Conservation (phyloP, 1,140 invertebrate genomes). For the Pemphigus obesinymphae region DNA sequence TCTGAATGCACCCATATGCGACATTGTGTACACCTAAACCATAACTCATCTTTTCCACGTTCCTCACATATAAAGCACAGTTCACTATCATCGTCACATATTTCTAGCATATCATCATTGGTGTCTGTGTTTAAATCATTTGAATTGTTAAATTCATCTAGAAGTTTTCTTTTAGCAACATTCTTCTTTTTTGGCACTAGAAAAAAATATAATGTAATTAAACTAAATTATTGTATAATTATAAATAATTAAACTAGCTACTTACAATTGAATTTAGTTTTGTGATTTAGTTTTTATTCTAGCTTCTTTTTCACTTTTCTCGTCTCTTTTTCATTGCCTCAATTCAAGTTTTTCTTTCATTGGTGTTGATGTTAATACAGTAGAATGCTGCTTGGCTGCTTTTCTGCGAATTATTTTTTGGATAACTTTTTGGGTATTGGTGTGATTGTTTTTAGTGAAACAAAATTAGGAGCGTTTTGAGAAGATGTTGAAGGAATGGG, state of each 20-base stretch:
- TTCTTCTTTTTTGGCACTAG: background rate
- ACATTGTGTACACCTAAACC: background rate
- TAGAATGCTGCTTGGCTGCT: background rate
- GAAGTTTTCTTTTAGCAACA: background rate
- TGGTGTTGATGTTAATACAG: background rate
- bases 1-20: background rate
- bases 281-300: no score
- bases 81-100: background rate
- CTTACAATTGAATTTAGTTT: no score
- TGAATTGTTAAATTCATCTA: background rate
- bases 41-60: background rate
- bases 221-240: no score
- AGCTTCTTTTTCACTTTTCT: background rate
- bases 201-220: no score
- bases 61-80: background rate
- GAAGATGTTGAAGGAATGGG: no score
- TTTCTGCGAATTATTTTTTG: background rate
- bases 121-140: no score
- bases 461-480: no score
- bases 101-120: background rate
- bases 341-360: background rate
- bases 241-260: no score
- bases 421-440: background rate
- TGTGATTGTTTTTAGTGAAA: background rate
- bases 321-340: background rate